Evolutionary conservation across 2,797 vertebrate genomes (phyloP).

Genomic region (Sebastes taczanowskii): DNA sequence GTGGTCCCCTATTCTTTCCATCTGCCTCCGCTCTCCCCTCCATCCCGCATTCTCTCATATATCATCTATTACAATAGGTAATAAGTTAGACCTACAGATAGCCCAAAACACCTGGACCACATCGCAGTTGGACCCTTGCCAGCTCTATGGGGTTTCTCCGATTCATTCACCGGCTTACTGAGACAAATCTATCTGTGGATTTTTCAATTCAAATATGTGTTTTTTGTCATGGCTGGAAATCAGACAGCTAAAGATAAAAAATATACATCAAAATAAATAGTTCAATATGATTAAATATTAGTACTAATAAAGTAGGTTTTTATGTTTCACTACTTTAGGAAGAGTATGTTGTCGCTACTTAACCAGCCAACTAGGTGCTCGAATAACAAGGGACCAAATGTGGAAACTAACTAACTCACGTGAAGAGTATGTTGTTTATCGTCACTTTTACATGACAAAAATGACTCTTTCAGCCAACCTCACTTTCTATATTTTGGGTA

Average conservation of each 20-base stretch:
- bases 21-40: conserved; percentile 50
- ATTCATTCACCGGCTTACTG: not conserved
- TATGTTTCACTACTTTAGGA: not conserved
- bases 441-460: not conserved
- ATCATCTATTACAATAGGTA: conserved; percentile 66
- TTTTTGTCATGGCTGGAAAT: conserved; percentile 2
- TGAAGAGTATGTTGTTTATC: not conserved
- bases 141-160: conserved; percentile 8
- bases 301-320: not conserved
- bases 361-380: not conserved
- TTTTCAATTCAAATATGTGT: conserved; percentile 10
- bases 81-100: conserved; percentile 59
- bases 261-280: not conserved
- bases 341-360: not conserved
- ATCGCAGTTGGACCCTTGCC: conserved; percentile 25
- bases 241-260: not conserved
- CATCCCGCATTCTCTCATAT: conserved; percentile 50
- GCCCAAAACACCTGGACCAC: conserved; percentile 56
- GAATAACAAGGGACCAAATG: not conserved
- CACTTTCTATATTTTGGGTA: not conserved
- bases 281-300: not conserved
- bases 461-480: not conserved
- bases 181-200: conserved; percentile 1
- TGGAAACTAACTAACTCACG: not conserved
- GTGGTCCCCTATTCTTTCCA: conserved; percentile 70